Conservation (phyloP, 1,140 invertebrate species). For the Sipha flava region DNA sequence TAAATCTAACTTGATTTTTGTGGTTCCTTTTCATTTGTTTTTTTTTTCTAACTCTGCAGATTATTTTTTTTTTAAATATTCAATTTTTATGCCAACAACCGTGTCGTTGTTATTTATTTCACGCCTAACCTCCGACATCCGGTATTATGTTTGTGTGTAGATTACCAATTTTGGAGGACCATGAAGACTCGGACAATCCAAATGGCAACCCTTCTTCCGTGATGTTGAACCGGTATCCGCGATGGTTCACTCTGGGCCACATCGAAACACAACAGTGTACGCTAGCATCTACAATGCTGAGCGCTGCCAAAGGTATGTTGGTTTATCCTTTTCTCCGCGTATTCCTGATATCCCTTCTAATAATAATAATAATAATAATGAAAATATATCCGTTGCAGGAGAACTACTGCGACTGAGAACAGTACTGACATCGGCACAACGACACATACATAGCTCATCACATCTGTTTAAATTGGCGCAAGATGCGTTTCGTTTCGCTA, state of each 20-base stretch:
- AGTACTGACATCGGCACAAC: slow-evolving; percentile 65
- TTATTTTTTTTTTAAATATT: too few species aligned
- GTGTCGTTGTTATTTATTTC: too few species aligned
- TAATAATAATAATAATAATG: too few species aligned
- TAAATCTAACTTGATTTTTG: too few species aligned
- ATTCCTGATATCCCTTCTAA: too few species aligned
- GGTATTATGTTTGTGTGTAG: slow-evolving; percentile 45
- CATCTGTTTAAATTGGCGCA: slow-evolving; percentile 76
- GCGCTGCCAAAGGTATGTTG: slow-evolving; percentile 57
- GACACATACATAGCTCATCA: slow-evolving; percentile 71
- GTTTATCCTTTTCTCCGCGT: not conserved
- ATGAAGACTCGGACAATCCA: slow-evolving; percentile 54
- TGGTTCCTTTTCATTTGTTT: too few species aligned
- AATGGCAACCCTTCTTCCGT: slow-evolving; percentile 44
- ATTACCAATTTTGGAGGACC: slow-evolving; percentile 67
- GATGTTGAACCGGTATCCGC: slow-evolving; percentile 53
- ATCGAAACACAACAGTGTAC: slow-evolving; percentile 75
- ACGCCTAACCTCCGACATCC: too few species aligned
- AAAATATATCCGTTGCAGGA: too few species aligned
- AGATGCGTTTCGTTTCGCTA: slow-evolving; percentile 72
- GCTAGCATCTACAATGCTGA: slow-evolving; percentile 67
- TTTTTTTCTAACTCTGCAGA: too few species aligned
- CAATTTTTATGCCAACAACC: too few species aligned
- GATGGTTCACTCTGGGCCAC: slow-evolving; percentile 64
- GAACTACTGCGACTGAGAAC: slow-evolving; percentile 59